These are phyloP conservation scores for Seira sanloemensis DNA, from an alignment of 2,888 invertebrate genomes.

Conservation along the genomic window DNA sequence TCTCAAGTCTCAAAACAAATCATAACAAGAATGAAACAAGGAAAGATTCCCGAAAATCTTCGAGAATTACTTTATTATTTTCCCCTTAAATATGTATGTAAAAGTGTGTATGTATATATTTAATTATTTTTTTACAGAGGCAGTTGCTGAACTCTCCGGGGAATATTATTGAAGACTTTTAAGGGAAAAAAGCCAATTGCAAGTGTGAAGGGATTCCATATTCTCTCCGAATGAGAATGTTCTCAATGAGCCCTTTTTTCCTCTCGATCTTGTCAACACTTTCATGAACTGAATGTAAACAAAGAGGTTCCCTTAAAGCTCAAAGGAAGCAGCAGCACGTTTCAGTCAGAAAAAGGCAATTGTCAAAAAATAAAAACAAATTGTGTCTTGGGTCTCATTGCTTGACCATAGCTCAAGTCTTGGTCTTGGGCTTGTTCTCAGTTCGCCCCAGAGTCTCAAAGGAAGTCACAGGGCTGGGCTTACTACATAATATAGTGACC, in stretches of 20 bases:
- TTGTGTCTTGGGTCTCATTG: no score
- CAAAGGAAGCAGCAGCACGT: no score
- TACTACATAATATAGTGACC: no score
- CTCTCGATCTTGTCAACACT: constrained; percentile 52
- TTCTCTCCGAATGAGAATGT: constrained; percentile 1
- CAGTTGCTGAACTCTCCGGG: neutral
- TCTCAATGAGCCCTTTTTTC: constrained; percentile 14
- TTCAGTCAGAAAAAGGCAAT: no score
- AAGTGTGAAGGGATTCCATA: constrained; percentile 4
- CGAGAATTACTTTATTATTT: neutral
- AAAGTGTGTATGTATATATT: no score
- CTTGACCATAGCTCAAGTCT: no score
- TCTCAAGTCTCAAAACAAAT: constrained; percentile 38
- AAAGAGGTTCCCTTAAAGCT: constrained; percentile 18
- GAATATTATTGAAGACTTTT: neutral
- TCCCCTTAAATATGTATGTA: no score
- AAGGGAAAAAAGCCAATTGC: neutral
- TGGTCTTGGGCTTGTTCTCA: no score
- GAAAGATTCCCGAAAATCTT: neutral
- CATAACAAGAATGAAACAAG: constrained; percentile 26
- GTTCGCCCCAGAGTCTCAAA: no score
- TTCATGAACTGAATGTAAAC: constrained; percentile 53
- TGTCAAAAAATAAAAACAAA: no score
- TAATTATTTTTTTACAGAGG: neutral
- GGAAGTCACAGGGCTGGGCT: no score